A percentile compares a stretch with the other conserved stretches of the same genome.
Evolutionary conservation across 2,113 vertebrate genomes (phyloP).

Genomic region (Anhinga anhinga): DNA sequence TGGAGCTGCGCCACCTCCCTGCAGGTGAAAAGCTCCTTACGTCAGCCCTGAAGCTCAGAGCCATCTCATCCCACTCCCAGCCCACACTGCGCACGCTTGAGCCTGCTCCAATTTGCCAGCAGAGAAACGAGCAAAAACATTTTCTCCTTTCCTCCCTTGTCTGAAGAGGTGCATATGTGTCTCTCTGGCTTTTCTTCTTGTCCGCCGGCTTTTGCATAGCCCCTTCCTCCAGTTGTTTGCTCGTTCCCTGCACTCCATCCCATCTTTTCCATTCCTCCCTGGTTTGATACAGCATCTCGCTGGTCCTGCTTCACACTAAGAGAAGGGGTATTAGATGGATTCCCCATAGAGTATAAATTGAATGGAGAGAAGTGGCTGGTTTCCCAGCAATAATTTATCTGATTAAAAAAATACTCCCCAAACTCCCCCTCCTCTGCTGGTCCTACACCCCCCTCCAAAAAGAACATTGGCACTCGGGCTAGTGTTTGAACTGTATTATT

Average conservation of each 20-base stretch:
- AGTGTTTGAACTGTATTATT: constrained; percentile 21
- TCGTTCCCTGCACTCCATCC: constrained; percentile 63
- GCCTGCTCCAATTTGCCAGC: constrained; percentile 13
- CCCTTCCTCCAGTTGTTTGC: background rate
- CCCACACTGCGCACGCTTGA: background rate
- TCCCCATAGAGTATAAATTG: constrained; percentile 69
- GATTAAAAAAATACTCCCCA: constrained; percentile 53
- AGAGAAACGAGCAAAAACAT: constrained; percentile 12
- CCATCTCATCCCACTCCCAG: background rate
- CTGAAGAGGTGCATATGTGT: background rate
- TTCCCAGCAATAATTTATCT: constrained; percentile 67
- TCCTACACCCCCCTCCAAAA: background rate
- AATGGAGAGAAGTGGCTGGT: constrained; percentile 69
- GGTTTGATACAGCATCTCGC: constrained; percentile 61
- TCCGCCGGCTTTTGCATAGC: background rate
- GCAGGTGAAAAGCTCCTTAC: background rate
- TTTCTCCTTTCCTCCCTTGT: background rate
- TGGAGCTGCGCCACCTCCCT: background rate
- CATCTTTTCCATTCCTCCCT: constrained; percentile 70
- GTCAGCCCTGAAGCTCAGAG: background rate
- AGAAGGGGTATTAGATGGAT: constrained; percentile 70
- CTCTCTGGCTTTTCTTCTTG: background rate
- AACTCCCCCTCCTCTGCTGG: background rate
- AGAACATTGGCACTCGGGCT: background rate
- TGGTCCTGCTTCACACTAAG: constrained; percentile 63